Evolutionary conservation across 64 coral and sea anemone species (phyloP), one percentile per base, ranked within the genome.

Genomic region (Dendrophyllia cribrosa): DNA sequence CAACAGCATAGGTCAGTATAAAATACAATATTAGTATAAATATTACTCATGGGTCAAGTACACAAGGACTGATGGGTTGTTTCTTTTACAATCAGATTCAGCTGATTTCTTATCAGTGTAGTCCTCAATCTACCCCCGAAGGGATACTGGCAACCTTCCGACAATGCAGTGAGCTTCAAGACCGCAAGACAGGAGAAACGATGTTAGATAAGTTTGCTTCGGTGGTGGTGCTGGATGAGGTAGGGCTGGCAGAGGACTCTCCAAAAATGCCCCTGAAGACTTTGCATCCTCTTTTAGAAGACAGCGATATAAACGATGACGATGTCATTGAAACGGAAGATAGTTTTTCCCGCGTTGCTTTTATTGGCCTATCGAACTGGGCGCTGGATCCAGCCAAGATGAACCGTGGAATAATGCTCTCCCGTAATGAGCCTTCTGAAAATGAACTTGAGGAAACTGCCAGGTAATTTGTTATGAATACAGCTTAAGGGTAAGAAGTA

Each of bases 381-480:
- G 87, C 95, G 21, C 75, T 97, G 51, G 95, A 97, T 9, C 95
- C 95, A 9, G 95, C 95, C n/a, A 94, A 97, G 72, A 97, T 97
- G 95, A 97, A 97, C 91, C 95, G 95, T 47, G 95, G 95, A 17
- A 90, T 97, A 3, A 97, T 97, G 95, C n/a, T 97, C 15, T 86
- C 85, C 6, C 87, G 95, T n/a, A 88, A 65, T 83, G 73, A 85
- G 4, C 95, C 95, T 9, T 52, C 63, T 22, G 44, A 51, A 22
- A 25, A 83, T 20, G 95, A 97, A 51, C 74, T 97, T 5, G 43
- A 26, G 5, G 95, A 94, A 16, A 97, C 87, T 44, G 95, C 95
- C 45, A 72, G 68, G 95, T 97, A 86, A 59, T 85, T 17, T 76
- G 53, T 19, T 19, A 19, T 5, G 61, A 20, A 9, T 56, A 9